phyloP scores from a whole-genome alignment of 2,797 vertebrate species.

The Percopsis omiscomaycus region DNA sequence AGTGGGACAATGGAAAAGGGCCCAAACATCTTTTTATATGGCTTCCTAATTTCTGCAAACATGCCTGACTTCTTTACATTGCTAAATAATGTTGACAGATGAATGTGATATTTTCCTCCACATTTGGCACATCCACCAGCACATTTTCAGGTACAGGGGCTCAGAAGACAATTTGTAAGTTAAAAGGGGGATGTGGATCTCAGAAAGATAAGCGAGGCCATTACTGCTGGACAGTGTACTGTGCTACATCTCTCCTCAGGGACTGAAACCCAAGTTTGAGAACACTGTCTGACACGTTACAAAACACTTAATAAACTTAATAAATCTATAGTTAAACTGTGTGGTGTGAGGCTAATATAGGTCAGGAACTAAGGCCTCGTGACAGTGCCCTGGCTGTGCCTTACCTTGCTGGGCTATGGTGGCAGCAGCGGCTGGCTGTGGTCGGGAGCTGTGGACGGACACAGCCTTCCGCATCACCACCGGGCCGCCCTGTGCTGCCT shows the following conservation, averaged over 20 bases:
- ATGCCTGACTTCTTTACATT: too few relatives aligned
- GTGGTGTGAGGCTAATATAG: neutral
- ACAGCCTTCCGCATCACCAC: conserved; percentile 81
- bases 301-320: too few relatives aligned
- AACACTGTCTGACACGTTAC: too few relatives aligned
- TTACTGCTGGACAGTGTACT: conserved; percentile 36
- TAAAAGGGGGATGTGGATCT: too few relatives aligned
- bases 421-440: conserved; percentile 40
- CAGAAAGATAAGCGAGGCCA: too few relatives aligned
- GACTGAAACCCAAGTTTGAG: conserved; percentile 81
- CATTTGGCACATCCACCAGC: too few relatives aligned
- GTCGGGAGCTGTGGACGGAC: conserved; percentile 80
- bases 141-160: too few relatives aligned
- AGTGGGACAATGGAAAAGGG: conserved; percentile 20
- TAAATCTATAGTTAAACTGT: neutral
- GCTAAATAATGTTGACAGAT: too few relatives aligned
- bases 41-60: too few relatives aligned
- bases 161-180: too few relatives aligned
- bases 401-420: conserved; percentile 80
- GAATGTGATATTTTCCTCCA: too few relatives aligned
- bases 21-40: neutral
- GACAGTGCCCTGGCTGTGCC: conserved; percentile 22
- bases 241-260: conserved; percentile 70
- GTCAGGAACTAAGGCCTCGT: neutral
- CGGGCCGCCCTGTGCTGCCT: conserved; percentile 64